Evolutionary conservation across 2,797 vertebrate genomes (phyloP), one percentile per base, ranked within the genome.

Genomic region (Benthosema pterotum): DNA sequence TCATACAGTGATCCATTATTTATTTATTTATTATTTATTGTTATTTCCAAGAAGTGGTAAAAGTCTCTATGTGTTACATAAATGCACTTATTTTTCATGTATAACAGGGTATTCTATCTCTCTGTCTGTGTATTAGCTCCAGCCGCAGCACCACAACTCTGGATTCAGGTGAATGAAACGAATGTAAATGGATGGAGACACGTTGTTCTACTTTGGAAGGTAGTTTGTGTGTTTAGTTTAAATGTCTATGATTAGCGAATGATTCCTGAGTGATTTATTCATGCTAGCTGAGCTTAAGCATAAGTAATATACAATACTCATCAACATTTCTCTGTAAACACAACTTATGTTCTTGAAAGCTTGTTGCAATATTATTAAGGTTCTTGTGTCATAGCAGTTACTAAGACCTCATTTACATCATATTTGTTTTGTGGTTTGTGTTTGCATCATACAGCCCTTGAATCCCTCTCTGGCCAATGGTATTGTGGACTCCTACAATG

Each of bases 201-300:
- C 0, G 7, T 88, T 28, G 73, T 69, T 0, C 81, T 93, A 43
- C 77, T 90, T 16, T 93, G 91, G 92, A 90, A 93, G 87, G 91
- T 92, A 38, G 32, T 38, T 38, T 38, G 65, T 19, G 70, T 17
- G n/a, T 52, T 5, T 25, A 42, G 42, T 42, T 15, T 52, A 32
- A n/a, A 52, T 22, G 28, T 43, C 50, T 11, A 13, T 18, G 25
- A 25, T 25, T 25, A 25, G 22, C 5, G 22, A 3, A 25, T 25
- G 3, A 25, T 16, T 4, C 17, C 3, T 42, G 43, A 51, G 8
- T 1, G 49, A 51, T 17, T 51, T 16, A 0, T 51, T 16, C 15
- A 16, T 52, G 51, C 28, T 8, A 38, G 2, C 32, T 38, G 32
- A 3, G 8, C 65, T 66, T 70, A 72, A 60, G 45, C 45, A 11